Percentiles rank a stretch among this genome's conserved stretches.
Evolutionary conservation across 2,113 vertebrate genomes (phyloP).

Genomic region (Gulo gulo): DNA sequence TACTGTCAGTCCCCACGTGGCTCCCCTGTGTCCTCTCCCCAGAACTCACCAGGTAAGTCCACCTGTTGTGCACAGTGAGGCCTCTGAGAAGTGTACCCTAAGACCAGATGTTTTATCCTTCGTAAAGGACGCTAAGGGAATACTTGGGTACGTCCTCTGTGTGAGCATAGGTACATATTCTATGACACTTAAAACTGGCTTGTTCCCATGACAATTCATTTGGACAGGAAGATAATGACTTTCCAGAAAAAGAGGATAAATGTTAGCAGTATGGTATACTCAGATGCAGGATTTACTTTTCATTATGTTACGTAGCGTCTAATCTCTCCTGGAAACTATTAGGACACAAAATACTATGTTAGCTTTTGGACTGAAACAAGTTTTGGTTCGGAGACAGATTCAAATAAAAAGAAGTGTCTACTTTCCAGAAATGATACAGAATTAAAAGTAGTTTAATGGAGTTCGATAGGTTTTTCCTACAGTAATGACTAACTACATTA

Average conservation of each 20-base stretch:
- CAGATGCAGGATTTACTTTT: not conserved
- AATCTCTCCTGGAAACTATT: not conserved
- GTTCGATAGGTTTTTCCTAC: not conserved
- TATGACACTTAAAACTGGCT: not conserved
- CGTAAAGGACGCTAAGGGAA: not conserved
- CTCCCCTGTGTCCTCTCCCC: conserved; percentile 92
- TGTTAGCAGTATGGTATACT: not conserved
- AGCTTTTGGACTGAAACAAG: not conserved
- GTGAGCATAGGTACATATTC: no score
- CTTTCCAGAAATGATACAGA: not conserved
- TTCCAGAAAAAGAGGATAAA: not conserved
- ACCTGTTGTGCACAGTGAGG: not conserved
- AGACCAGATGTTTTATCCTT: not conserved
- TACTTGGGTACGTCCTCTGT: not conserved
- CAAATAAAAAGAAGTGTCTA: not conserved
- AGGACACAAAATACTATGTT: not conserved
- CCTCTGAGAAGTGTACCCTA: not conserved
- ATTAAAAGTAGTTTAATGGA: not conserved
- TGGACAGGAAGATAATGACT: not conserved
- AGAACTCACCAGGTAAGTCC: conserved; percentile 94
- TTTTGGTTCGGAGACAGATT: not conserved
- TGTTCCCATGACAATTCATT: not conserved
- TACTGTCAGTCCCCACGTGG: conserved; percentile 91
- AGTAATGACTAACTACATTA: not conserved
- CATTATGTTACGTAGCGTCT: not conserved